phyloP scores from a whole-genome alignment of 2,113 vertebrate species.

The Triplophysa rosa region DNA sequence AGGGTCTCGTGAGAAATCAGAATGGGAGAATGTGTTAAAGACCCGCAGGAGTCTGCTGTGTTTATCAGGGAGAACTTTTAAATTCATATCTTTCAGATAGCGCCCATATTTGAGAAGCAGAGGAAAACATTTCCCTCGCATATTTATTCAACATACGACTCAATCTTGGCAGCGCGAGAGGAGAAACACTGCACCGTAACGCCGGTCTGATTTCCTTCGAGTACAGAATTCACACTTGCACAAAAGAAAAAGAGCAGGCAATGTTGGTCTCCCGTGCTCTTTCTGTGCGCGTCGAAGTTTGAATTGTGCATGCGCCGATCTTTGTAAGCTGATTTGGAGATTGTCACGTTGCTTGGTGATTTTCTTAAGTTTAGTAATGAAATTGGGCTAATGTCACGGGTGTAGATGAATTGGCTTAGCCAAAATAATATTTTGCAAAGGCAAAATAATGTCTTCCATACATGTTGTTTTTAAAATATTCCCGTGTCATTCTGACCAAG shows the following conservation, averaged over 20 bases:
- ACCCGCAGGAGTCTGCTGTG: neutral
- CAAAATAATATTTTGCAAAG: neutral
- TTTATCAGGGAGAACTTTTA: neutral
- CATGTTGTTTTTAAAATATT: too few relatives aligned
- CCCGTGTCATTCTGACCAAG: slow-evolving; percentile 3
- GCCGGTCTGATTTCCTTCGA: slow-evolving; percentile 14
- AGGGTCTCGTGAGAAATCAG: slow-evolving; percentile 34
- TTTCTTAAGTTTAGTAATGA: neutral
- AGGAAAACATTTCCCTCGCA: slow-evolving; percentile 3
- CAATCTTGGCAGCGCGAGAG: slow-evolving; percentile 7
- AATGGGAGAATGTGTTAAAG: neutral
- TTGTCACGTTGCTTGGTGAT: neutral
- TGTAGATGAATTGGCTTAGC: neutral
- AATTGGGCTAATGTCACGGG: neutral
- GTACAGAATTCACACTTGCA: slow-evolving; percentile 16
- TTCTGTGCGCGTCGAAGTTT: neutral
- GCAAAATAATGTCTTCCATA: too few relatives aligned
- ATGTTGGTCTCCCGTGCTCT: neutral
- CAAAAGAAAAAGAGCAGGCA: neutral
- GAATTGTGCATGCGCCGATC: neutral
- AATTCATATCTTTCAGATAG: slow-evolving; percentile 7
- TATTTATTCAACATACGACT: slow-evolving; percentile 7
- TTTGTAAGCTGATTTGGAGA: neutral
- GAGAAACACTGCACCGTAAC: neutral
- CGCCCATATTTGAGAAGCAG: neutral